Conservation (phyloP, 2,797 vertebrate species). For the Alcedo atthis region DNA sequence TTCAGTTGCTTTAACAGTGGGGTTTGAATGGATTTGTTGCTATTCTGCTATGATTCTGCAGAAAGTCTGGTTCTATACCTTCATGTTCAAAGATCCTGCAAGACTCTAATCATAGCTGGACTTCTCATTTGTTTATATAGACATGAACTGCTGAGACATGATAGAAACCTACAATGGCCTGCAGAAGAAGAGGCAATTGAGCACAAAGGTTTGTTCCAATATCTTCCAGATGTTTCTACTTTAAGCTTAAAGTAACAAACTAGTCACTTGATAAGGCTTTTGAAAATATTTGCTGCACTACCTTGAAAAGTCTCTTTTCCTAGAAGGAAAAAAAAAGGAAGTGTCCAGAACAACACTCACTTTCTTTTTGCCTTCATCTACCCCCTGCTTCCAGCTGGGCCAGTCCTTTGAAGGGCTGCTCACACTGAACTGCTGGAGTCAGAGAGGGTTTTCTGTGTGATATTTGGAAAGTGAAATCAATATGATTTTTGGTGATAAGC, state of each 20-base stretch:
- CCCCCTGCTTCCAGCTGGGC: not conserved
- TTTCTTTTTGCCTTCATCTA: not conserved
- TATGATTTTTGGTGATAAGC: not conserved
- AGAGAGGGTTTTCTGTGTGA: not conserved
- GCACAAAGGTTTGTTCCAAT: not conserved
- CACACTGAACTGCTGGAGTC: not conserved
- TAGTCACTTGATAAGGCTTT: not conserved
- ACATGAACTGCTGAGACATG: not conserved
- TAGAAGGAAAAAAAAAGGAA: not conserved
- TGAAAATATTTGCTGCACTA: not conserved
- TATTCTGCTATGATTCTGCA: not conserved
- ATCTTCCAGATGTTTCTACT: not conserved
- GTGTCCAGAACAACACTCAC: rapidly evolving
- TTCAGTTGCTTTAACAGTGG: not conserved
- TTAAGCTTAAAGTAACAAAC: not conserved
- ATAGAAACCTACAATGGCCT: not conserved
- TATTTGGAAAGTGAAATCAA: not conserved
- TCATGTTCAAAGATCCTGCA: not conserved
- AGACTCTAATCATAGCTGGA: not conserved
- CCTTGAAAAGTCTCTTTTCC: not conserved
- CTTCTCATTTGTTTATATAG: not conserved
- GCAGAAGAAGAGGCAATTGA: not conserved
- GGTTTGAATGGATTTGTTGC: not conserved
- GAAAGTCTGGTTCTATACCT: not conserved
- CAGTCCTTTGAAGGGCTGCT: not conserved